phyloP scores from a whole-genome alignment of 2,888 invertebrate species.

The Nemoura dubitans region DNA sequence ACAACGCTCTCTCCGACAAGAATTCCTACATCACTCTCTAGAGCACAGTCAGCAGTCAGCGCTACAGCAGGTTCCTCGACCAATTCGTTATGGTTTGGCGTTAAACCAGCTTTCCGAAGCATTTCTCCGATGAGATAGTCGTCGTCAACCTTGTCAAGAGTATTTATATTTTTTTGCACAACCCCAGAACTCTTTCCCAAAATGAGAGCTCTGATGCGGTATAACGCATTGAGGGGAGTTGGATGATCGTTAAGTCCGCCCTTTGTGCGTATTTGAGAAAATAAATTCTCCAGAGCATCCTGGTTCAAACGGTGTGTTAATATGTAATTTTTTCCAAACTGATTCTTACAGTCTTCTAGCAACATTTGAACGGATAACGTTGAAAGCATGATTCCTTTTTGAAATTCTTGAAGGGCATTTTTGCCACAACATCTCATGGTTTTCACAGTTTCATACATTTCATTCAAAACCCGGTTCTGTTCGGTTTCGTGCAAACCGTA shows the following conservation, averaged over 20 bases:
- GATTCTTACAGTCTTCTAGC: slow-evolving; percentile 43
- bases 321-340: slow-evolving; percentile 48
- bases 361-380: slow-evolving; percentile 49
- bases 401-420: slow-evolving; percentile 50
- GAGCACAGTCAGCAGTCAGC: too few relatives aligned
- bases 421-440: slow-evolving; percentile 51
- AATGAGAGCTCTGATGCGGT: slow-evolving; percentile 51
- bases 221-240: slow-evolving; percentile 51
- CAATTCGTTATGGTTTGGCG: not conserved
- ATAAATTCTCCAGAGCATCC: slow-evolving; percentile 51
- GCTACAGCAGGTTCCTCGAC: not conserved
- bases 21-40: not conserved
- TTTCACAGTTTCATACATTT: slow-evolving; percentile 48
- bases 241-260: slow-evolving; percentile 53
- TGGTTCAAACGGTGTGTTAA: slow-evolving; percentile 53
- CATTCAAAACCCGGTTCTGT: slow-evolving; percentile 51
- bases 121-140: slow-evolving; percentile 48
- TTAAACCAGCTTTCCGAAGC: slow-evolving; percentile 37
- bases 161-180: slow-evolving; percentile 43
- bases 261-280: slow-evolving; percentile 51
- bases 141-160: slow-evolving; percentile 36
- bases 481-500: slow-evolving; percentile 50
- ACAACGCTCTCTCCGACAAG: not conserved
- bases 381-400: slow-evolving; percentile 52
- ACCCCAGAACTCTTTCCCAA: slow-evolving; percentile 51